phyloP scores from a whole-genome alignment of 1,140 invertebrate genomes.

The Aphaenogaster rudis region DNA sequence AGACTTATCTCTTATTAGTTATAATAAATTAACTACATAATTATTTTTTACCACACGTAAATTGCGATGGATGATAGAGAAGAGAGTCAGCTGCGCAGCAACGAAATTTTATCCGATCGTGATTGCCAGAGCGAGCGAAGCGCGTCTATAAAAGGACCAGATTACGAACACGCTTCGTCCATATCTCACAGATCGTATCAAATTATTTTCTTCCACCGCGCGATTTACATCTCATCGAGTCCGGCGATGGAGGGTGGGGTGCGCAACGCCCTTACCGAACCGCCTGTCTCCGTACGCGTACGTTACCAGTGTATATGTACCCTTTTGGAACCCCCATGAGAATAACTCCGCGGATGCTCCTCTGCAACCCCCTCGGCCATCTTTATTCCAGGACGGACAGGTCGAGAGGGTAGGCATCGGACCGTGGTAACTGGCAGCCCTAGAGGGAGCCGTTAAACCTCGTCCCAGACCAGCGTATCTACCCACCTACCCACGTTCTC shows the following conservation, averaged over 20 bases:
- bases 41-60: background rate
- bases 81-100: background rate
- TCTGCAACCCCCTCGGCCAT: slow-evolving; percentile 81
- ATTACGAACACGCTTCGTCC: background rate
- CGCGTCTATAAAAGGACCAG: background rate
- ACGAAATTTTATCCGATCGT: slow-evolving; percentile 14
- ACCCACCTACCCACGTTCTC: slow-evolving; percentile 68
- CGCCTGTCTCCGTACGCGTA: slow-evolving; percentile 31
- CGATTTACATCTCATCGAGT: slow-evolving; percentile 75
- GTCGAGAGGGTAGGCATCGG: slow-evolving; percentile 86
- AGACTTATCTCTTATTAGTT: background rate
- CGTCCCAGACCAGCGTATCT: slow-evolving; percentile 75
- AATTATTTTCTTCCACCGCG: slow-evolving; percentile 63
- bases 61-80: background rate
- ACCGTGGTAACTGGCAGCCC: slow-evolving; percentile 86
- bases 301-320: slow-evolving; percentile 39
- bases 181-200: slow-evolving; percentile 51
- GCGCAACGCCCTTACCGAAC: slow-evolving; percentile 7
- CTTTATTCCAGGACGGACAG: slow-evolving; percentile 85
- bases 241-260: background rate
- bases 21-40: background rate
- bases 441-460: slow-evolving; percentile 86
- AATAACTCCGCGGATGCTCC: slow-evolving; percentile 77
- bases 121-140: background rate
- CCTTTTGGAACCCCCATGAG: slow-evolving; percentile 77